Evolutionary conservation across 2,888 invertebrate genomes (phyloP).

Genomic region (Drosophila phalerata): DNA sequence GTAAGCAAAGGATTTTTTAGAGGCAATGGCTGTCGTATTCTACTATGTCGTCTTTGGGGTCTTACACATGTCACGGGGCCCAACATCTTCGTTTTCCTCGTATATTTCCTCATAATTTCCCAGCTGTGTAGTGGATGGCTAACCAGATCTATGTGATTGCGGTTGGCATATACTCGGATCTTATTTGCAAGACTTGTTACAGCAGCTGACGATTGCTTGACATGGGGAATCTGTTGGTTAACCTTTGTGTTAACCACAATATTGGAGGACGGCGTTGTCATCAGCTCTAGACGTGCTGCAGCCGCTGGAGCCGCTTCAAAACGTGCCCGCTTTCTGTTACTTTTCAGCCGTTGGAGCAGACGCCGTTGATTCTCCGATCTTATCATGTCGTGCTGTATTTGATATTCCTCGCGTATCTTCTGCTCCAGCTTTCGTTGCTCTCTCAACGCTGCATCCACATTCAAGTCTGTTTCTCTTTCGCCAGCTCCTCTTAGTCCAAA

Average conservation of each 20-base stretch:
- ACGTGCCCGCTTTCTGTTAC: conserved; percentile 35
- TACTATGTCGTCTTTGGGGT: conserved; percentile 1
- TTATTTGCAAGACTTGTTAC: not conserved
- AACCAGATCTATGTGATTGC: not conserved
- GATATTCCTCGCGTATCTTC: conserved; percentile 58
- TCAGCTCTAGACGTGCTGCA: conserved; percentile 39
- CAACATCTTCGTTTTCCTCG: conserved; percentile 14
- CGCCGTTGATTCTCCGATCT: not conserved
- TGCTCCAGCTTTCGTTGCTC: conserved; percentile 57
- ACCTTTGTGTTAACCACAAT: not conserved
- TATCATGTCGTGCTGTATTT: conserved; percentile 24
- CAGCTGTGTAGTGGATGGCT: conserved; percentile 1
- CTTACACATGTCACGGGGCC: not conserved
- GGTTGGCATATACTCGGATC: conserved; percentile 2
- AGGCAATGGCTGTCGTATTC: not conserved
- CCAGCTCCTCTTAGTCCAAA: conserved; percentile 48
- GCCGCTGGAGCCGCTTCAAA: conserved; percentile 43
- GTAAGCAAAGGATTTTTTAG: not conserved
- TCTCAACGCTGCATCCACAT: conserved; percentile 24
- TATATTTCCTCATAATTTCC: conserved; percentile 3
- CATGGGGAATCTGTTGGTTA: not conserved
- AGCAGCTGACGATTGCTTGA: not conserved
- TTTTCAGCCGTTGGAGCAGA: not conserved
- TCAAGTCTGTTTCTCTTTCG: conserved; percentile 1
- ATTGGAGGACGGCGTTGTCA: conserved; percentile 8